phyloP scores from a whole-genome alignment of 2,797 vertebrate genomes.

The Sphaeramia orbicularis region DNA sequence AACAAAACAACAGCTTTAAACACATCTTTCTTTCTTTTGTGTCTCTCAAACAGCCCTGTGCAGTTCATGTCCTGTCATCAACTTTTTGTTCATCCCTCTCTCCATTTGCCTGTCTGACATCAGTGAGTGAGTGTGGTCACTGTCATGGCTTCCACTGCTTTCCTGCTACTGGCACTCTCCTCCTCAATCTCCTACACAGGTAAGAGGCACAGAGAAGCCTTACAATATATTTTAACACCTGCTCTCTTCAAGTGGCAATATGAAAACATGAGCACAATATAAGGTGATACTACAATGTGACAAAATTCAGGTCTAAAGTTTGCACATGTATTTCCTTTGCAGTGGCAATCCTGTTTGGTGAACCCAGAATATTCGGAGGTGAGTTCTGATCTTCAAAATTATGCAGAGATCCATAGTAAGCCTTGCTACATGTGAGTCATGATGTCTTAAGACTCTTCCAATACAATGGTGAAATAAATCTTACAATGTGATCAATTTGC shows the following conservation, averaged over 20 bases:
- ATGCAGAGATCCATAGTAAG: neutral
- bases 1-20: neutral
- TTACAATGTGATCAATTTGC: constrained; percentile 18
- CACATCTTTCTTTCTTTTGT: neutral
- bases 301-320: neutral
- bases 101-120: constrained; percentile 9
- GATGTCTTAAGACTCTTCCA: neutral
- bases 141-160: constrained; percentile 69
- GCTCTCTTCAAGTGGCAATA: neutral
- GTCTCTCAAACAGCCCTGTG: constrained; percentile 22
- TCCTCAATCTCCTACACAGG: constrained; percentile 74
- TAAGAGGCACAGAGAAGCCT: constrained; percentile 47
- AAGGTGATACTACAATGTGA: neutral
- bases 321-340: constrained; percentile 19
- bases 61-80: constrained; percentile 38
- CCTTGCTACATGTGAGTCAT: neutral
- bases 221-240: neutral
- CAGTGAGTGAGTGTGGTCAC: constrained; percentile 21
- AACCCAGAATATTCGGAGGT: constrained; percentile 84
- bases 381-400: constrained; percentile 21
- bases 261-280: neutral
- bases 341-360: constrained; percentile 81
- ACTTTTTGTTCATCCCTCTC: constrained; percentile 15
- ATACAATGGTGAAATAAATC: neutral
- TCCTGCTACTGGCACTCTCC: constrained; percentile 70